Conservation (phyloP, 1,140 invertebrate genomes). For the Trypoxylus dichotomus region DNA sequence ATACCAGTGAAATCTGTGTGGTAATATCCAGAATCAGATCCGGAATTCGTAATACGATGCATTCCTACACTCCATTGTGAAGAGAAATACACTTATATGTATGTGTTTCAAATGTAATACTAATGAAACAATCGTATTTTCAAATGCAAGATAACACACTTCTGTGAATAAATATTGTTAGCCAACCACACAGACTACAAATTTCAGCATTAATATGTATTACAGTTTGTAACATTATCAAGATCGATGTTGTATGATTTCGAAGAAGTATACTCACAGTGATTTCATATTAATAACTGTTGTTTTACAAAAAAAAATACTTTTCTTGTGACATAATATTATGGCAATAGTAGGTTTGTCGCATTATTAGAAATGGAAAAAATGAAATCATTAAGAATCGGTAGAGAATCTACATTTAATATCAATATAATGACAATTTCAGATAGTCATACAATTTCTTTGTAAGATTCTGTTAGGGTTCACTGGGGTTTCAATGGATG, state of each 20-base stretch:
- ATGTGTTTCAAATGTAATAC: neutral
- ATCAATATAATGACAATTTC: too few relatives aligned
- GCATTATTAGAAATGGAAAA: too few relatives aligned
- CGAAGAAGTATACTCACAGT: neutral
- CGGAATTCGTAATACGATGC: neutral
- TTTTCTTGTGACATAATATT: too few relatives aligned
- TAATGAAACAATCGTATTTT: conserved; percentile 11
- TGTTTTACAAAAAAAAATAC: neutral
- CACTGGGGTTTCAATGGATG: too few relatives aligned
- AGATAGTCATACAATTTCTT: too few relatives aligned
- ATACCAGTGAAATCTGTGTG: neutral
- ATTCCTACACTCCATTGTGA: neutral
- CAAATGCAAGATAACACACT: neutral
- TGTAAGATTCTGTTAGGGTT: too few relatives aligned
- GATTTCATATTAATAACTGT: neutral
- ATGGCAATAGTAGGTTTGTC: too few relatives aligned
- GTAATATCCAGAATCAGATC: neutral
- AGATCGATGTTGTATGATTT: neutral
- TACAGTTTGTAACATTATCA: neutral
- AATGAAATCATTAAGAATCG: too few relatives aligned
- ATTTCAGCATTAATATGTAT: neutral
- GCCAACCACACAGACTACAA: neutral
- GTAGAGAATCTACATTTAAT: too few relatives aligned
- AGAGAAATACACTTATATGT: neutral
- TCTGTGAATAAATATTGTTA: neutral